These are phyloP conservation scores for Cephus runcator DNA, from an alignment of 2,888 invertebrate genomes.

Conservation along the genomic window DNA sequence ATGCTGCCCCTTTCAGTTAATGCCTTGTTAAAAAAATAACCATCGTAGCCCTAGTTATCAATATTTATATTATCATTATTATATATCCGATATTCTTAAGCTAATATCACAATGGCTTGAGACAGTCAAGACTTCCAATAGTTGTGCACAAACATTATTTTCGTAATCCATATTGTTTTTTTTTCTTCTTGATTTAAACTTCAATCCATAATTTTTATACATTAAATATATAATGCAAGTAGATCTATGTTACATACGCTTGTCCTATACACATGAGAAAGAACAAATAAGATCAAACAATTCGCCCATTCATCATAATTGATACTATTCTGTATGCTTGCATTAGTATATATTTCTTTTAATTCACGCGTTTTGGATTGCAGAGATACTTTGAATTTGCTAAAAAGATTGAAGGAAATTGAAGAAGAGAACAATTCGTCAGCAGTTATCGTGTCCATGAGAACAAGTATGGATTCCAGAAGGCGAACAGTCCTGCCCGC, in stretches of 20 bases:
- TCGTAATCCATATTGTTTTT: slow-evolving; percentile 14
- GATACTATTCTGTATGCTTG: background rate
- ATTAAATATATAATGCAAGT: slow-evolving; percentile 4
- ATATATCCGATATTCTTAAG: slow-evolving; percentile 45
- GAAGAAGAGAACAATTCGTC: background rate
- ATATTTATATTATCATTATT: slow-evolving; percentile 24
- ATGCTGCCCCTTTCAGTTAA: slow-evolving; percentile 37
- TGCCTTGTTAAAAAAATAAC: slow-evolving; percentile 41
- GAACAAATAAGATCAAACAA: background rate
- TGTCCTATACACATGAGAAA: background rate
- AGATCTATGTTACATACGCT: background rate
- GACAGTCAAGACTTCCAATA: slow-evolving; percentile 58
- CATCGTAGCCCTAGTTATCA: slow-evolving; percentile 36
- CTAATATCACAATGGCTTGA: slow-evolving; percentile 63
- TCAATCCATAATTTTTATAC: background rate
- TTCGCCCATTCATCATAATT: background rate
- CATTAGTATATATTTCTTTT: background rate
- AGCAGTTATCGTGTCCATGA: background rate
- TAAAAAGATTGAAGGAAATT: background rate
- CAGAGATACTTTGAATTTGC: background rate
- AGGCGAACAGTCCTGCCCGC: background rate
- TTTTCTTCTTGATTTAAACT: slow-evolving; percentile 6
- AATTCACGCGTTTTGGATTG: background rate
- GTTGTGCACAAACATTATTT: slow-evolving; percentile 42
- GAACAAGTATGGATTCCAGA: background rate